These are phyloP conservation scores for Asbolus verrucosus DNA, from an alignment of 1,140 invertebrate genomes.

Conservation along the genomic window DNA sequence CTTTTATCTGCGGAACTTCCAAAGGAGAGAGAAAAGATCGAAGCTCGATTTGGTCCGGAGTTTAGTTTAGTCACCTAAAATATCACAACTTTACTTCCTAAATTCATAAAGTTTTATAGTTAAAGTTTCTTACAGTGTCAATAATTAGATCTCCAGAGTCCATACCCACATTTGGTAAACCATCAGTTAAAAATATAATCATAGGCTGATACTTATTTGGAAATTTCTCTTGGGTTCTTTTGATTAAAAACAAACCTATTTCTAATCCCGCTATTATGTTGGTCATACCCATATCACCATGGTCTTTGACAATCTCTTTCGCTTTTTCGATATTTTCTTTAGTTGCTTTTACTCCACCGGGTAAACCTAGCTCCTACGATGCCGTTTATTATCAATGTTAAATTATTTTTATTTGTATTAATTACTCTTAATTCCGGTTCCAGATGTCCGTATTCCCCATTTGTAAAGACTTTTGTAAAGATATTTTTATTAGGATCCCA, in stretches of 20 bases:
- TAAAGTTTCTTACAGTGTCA: conserved; percentile 64
- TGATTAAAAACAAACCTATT: too few species aligned
- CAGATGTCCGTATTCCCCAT: neutral
- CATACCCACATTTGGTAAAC: conserved; percentile 74
- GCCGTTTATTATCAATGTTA: too few species aligned
- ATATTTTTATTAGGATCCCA: neutral
- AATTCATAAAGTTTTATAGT: too few species aligned
- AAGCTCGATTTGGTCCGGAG: too few species aligned
- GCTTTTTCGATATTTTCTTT: conserved; percentile 69
- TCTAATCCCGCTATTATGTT: conserved; percentile 74
- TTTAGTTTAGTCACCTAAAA: too few species aligned
- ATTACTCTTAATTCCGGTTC: neutral
- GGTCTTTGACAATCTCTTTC: conserved; percentile 67
- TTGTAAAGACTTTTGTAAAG: too few species aligned
- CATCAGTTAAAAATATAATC: conserved; percentile 77
- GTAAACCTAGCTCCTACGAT: conserved; percentile 56
- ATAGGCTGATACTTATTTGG: too few species aligned
- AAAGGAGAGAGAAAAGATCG: too few species aligned
- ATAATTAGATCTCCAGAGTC: conserved; percentile 69
- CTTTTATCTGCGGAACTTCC: too few species aligned
- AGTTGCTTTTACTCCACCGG: conserved; percentile 66
- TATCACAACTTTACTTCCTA: too few species aligned
- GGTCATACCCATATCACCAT: conserved; percentile 70
- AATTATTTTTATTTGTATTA: too few species aligned
- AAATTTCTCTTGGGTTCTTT: conserved; percentile 64